A percentile compares a stretch with the other conserved stretches of the same genome.
Evolutionary conservation across 2,797 vertebrate genomes (phyloP).

Genomic region (Gastrophryne carolinensis): DNA sequence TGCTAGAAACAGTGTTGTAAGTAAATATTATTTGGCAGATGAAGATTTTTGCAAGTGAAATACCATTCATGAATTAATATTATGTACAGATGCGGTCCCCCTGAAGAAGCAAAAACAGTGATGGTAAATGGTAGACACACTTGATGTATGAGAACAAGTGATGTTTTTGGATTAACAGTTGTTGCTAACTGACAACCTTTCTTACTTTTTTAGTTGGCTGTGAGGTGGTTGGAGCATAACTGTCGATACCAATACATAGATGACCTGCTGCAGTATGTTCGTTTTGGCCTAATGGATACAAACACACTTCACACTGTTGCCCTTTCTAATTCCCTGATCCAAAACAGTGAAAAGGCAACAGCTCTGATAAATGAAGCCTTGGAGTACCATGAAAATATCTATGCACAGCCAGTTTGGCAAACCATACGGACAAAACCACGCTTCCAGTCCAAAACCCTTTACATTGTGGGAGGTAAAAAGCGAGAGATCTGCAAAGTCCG

Average conservation of each 20-base stretch:
- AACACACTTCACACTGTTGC: conserved; percentile 82
- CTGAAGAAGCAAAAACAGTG: no score
- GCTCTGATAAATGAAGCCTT: conserved; percentile 88
- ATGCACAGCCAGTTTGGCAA: conserved; percentile 90
- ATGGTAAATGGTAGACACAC: no score
- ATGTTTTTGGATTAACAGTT: not conserved
- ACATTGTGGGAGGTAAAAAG: conserved; percentile 88
- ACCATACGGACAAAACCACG: conserved; percentile 86
- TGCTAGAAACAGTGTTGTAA: no score
- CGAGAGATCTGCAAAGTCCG: conserved; percentile 88
- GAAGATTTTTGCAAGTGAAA: no score
- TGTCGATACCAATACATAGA: conserved; percentile 88
- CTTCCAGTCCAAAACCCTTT: conserved; percentile 89
- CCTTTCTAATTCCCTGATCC: conserved; percentile 81
- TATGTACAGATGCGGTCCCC: no score
- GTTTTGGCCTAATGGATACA: conserved; percentile 92
- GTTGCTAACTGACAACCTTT: not conserved
- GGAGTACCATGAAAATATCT: conserved; percentile 87
- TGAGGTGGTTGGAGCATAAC: conserved; percentile 91
- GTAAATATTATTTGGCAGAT: no score
- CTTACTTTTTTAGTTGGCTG: conserved; percentile 77
- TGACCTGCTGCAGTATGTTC: conserved; percentile 88
- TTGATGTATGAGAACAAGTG: not conserved
- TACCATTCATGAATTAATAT: no score
- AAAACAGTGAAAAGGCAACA: conserved; percentile 79